Conservation (phyloP, 2,113 vertebrate species). For the Esox niger region DNA sequence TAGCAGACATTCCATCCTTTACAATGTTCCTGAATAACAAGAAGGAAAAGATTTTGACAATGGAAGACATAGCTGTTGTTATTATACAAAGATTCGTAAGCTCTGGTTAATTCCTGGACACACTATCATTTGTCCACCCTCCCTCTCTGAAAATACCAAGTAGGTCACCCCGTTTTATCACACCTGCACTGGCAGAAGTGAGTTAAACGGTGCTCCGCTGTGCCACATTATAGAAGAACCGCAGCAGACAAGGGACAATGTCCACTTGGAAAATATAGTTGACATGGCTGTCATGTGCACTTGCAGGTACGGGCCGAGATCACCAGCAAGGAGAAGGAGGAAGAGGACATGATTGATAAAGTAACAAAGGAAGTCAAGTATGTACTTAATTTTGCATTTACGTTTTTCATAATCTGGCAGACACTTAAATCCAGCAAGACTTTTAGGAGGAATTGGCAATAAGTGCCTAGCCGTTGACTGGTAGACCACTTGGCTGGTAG, state of each 20-base stretch:
- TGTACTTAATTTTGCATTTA: too few species aligned
- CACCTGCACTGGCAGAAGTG: not conserved
- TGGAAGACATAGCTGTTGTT: too few species aligned
- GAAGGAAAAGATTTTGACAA: too few species aligned
- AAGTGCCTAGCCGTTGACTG: too few species aligned
- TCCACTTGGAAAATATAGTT: not conserved
- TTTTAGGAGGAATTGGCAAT: too few species aligned
- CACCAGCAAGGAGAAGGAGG: constrained; percentile 96
- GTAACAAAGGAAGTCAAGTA: constrained; percentile 97
- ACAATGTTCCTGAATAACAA: too few species aligned
- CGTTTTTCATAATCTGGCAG: too few species aligned
- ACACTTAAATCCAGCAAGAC: too few species aligned
- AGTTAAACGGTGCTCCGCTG: not conserved
- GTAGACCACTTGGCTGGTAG: too few species aligned
- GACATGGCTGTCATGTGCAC: not conserved
- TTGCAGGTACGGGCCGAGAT: constrained; percentile 93
- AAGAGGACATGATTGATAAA: constrained; percentile 97
- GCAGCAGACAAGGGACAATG: not conserved
- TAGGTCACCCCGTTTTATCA: not conserved
- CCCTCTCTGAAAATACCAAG: not conserved
- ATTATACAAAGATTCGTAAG: too few species aligned
- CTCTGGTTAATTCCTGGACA: not conserved
- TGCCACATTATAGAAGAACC: not conserved
- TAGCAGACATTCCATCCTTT: too few species aligned
- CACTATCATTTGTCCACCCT: not conserved